Base-by-base conservation (phyloP, 2,797 vertebrate species). In the Leptoclinus maculatus region DNA sequence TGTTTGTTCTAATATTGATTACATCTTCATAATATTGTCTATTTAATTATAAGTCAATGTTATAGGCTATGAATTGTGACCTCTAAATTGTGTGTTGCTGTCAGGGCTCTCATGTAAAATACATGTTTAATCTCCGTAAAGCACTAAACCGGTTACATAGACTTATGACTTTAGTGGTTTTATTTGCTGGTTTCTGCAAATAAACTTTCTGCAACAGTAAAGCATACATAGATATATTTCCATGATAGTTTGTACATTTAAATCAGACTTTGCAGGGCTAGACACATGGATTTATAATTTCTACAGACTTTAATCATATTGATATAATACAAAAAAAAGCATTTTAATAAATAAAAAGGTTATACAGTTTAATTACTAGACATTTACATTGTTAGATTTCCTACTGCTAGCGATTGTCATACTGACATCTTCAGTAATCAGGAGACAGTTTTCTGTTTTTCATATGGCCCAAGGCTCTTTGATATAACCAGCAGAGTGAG, bases 401-500 rank as follows among this genome's bases (percentile, higher is more conserved):
- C 38, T 25, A 39, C 21, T 64, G 39, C 2, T 39, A 8, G 9
- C 5, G 29, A 16, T 23, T 41, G 14, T 21, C 12, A 16, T 21
- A 32, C 3, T 23, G 57, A 21, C 2, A 47, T 49, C 34, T 29
- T 63, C 12, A 36, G 21, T 32, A 7, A 38, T 7, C 29, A 39
- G 10, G 19, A 66, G 19, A 47, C 13, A 5, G 34, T 51, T 43
- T 17, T 60, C 3, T 47, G 13, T 1, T 38, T 60, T 6, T 47
- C 3, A 10, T 29, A 3, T 2, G 41, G 41, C 49, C 27, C 11
- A 34, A n/a, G 2, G 14, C 41, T 67, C 2, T 59, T 5, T 13
- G 56, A 59, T 67, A 34, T 51, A 45, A 23, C 0, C 10, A 19
- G 8, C 65, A 45, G 85, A 93, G 93, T 91, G 90, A 74, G 83